Evolutionary conservation across 1,140 invertebrate species (phyloP).

Genomic region (Alviniconcha marisindica): DNA sequence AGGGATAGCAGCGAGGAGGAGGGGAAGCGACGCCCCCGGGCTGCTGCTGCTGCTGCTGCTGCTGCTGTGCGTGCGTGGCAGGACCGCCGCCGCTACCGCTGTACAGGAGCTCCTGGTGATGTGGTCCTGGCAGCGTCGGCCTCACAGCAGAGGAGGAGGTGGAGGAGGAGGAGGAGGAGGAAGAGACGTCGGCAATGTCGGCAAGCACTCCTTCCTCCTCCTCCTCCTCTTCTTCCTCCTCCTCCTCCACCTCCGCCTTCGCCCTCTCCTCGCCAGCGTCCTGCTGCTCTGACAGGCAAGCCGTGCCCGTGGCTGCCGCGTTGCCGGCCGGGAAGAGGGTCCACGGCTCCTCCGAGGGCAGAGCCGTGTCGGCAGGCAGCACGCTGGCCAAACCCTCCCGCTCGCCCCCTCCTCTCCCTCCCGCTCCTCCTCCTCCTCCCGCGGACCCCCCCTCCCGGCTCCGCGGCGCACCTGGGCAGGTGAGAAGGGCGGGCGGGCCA

Average conservation of each 20-base stretch:
- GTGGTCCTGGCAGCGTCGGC: too few relatives aligned
- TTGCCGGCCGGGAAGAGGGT: slow-evolving; percentile 27
- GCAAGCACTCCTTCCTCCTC: slow-evolving; percentile 17
- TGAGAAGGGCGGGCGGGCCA: background rate
- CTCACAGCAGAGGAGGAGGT: background rate
- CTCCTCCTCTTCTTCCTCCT: background rate
- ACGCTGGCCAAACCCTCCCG: slow-evolving; percentile 33
- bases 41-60: too few relatives aligned
- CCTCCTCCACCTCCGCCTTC: slow-evolving; percentile 33
- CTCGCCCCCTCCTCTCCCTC: background rate
- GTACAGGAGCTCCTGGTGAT: too few relatives aligned
- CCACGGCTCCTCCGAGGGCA: slow-evolving; percentile 26
- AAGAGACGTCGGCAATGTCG: slow-evolving; percentile 25
- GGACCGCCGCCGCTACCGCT: too few relatives aligned
- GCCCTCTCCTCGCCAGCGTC: slow-evolving; percentile 29
- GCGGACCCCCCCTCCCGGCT: background rate
- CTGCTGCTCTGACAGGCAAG: slow-evolving; percentile 35
- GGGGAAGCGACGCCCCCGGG: too few relatives aligned
- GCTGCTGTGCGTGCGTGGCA: background rate
- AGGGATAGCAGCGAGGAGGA: too few relatives aligned
- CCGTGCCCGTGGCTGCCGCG: slow-evolving; percentile 19
- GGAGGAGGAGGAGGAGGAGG: background rate
- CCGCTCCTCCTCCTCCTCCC: background rate
- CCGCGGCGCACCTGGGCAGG: slow-evolving; percentile 17
- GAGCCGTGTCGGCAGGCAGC: slow-evolving; percentile 17